Conservation (phyloP, 2,888 invertebrate genomes). For the Dryocosmus kuriphilus region DNA sequence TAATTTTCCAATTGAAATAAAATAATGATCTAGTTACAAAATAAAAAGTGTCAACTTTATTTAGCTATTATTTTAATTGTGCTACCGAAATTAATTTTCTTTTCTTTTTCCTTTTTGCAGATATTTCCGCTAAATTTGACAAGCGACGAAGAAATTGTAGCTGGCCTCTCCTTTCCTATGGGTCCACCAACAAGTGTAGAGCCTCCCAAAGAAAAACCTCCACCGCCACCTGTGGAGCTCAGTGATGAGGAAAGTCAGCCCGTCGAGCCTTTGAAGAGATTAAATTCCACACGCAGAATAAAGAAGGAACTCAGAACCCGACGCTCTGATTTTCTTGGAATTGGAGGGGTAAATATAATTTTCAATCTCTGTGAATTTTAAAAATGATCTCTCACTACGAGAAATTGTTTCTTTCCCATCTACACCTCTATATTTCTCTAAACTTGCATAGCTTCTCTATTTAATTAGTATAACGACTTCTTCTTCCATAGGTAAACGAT, state of each 20-base stretch:
- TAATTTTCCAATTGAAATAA: neutral
- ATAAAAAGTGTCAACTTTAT: neutral
- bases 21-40: neutral
- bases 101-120: slow-evolving; percentile 56
- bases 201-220: slow-evolving; percentile 92
- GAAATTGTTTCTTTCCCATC: neutral
- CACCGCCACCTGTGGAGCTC: slow-evolving; percentile 86
- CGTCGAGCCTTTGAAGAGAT: slow-evolving; percentile 82
- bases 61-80: neutral
- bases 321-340: slow-evolving; percentile 90
- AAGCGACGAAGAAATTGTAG: slow-evolving; percentile 73
- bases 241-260: slow-evolving; percentile 77
- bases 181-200: slow-evolving; percentile 83
- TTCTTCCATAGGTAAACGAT: slow-evolving; percentile 80
- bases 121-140: slow-evolving; percentile 73
- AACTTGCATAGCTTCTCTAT: no score
- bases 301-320: slow-evolving; percentile 91
- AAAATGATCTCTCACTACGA: neutral
- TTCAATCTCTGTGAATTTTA: neutral
- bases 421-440: no score
- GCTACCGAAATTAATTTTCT: neutral
- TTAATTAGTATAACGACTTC: neutral
- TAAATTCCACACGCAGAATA: slow-evolving; percentile 90
- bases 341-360: slow-evolving; percentile 81
- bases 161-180: slow-evolving; percentile 78